Conservation (phyloP, 2,113 vertebrate genomes). For the Sinocyclocheilus maitianheensis region DNA sequence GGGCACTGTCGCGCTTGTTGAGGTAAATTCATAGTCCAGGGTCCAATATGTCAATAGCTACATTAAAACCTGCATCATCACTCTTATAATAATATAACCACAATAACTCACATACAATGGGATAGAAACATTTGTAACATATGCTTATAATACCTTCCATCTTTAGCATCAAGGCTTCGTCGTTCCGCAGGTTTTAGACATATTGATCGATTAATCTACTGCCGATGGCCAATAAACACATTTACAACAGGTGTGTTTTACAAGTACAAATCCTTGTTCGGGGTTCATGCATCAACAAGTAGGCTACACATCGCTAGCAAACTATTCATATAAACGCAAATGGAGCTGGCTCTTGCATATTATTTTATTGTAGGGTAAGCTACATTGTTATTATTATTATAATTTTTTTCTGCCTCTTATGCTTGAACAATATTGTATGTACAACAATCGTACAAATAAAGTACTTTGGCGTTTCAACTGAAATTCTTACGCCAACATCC, state of each 20-base stretch:
- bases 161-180: background rate
- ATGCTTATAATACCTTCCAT: background rate
- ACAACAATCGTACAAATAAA: background rate
- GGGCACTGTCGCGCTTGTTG: constrained; percentile 31
- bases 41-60: background rate
- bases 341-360: background rate
- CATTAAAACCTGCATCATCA: background rate
- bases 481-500: constrained; percentile 15
- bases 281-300: background rate
- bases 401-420: background rate
- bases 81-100: background rate
- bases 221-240: background rate
- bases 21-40: background rate
- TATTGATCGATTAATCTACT: constrained; percentile 7
- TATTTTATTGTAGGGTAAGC: background rate
- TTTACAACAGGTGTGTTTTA: background rate
- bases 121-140: background rate
- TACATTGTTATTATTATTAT: too few relatives aligned
- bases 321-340: background rate
- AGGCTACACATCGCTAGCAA: background rate
- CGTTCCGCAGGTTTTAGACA: background rate
- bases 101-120: background rate
- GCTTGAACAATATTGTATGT: background rate
- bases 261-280: background rate
- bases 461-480: background rate